Evolutionary conservation across 2,888 invertebrate species (phyloP).

Genomic region (Brenthis daphne): DNA sequence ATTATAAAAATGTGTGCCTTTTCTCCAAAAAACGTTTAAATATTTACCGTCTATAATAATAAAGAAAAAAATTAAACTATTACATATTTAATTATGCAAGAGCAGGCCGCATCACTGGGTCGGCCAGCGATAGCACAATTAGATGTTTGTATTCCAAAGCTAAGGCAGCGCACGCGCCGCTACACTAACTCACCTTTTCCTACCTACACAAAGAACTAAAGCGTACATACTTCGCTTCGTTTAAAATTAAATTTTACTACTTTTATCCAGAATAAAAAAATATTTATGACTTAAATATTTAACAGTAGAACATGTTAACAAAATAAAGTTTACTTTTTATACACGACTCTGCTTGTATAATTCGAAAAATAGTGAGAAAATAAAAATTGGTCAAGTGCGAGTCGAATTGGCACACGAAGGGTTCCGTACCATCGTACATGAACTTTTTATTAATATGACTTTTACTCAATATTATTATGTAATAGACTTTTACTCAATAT

Average conservation of each 20-base stretch:
- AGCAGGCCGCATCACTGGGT: constrained; percentile 49
- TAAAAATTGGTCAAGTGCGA: too few relatives aligned
- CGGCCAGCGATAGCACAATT: constrained; percentile 60
- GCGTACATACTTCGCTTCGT: constrained; percentile 30
- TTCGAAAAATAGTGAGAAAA: too few relatives aligned
- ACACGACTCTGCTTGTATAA: too few relatives aligned
- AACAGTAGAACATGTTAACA: too few relatives aligned
- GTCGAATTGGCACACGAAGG: too few relatives aligned
- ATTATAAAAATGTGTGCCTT: too few relatives aligned
- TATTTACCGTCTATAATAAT: not conserved
- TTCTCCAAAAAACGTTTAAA: not conserved
- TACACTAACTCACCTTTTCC: constrained; percentile 39
- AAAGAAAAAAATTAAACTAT: not conserved
- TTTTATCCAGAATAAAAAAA: not conserved
- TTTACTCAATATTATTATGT: too few relatives aligned
- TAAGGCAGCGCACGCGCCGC: constrained; percentile 56
- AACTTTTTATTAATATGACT: too few relatives aligned
- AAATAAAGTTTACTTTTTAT: too few relatives aligned
- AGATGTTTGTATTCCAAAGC: constrained; percentile 58
- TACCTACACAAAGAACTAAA: constrained; percentile 35
- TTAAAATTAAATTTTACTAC: not conserved
- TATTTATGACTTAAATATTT: too few relatives aligned
- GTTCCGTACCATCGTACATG: too few relatives aligned
- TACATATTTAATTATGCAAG: constrained; percentile 6
- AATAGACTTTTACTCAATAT: too few relatives aligned